Percentiles rank a stretch among this genome's conserved stretches.
Evolutionary conservation across 2,797 vertebrate genomes (phyloP).

Genomic region (Mormyrus hasselquistii): DNA sequence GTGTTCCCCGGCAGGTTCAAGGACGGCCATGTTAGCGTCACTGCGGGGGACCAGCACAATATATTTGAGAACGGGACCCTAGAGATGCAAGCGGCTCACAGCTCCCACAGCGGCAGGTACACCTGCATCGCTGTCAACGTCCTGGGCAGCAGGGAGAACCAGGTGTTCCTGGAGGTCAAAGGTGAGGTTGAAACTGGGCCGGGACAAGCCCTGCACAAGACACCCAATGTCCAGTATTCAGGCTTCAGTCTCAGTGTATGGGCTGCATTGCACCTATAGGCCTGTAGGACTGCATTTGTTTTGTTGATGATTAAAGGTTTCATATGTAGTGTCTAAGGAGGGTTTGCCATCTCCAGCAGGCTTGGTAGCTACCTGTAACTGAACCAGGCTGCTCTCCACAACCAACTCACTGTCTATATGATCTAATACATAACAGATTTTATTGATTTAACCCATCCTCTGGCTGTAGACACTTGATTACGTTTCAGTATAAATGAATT

Average conservation of each 20-base stretch:
- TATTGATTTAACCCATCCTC: background rate
- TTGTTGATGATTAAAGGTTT: background rate
- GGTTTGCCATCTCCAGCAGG: background rate
- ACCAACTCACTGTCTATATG: background rate
- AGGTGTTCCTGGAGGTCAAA: constrained; percentile 86
- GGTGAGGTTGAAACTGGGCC: constrained; percentile 60
- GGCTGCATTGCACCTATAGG: background rate
- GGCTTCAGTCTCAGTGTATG: background rate
- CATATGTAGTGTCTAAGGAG: background rate
- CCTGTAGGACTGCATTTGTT: background rate
- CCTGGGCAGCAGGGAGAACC: constrained; percentile 80
- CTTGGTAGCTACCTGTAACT: background rate
- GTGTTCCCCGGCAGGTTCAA: constrained; percentile 75
- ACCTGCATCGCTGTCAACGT: constrained; percentile 82
- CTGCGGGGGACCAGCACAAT: constrained; percentile 73
- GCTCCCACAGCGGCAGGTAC: constrained; percentile 74
- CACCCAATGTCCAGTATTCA: too few relatives aligned
- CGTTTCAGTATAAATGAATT: background rate
- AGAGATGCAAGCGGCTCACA: constrained; percentile 76
- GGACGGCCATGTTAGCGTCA: constrained; percentile 71
- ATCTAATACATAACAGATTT: background rate
- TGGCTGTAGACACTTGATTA: background rate
- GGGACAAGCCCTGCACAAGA: background rate
- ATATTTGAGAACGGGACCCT: constrained; percentile 83
- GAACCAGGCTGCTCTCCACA: background rate